These are phyloP conservation scores for Oxyruncus cristatus DNA, from an alignment of 2,113 vertebrate genomes.

Conservation along the genomic window DNA sequence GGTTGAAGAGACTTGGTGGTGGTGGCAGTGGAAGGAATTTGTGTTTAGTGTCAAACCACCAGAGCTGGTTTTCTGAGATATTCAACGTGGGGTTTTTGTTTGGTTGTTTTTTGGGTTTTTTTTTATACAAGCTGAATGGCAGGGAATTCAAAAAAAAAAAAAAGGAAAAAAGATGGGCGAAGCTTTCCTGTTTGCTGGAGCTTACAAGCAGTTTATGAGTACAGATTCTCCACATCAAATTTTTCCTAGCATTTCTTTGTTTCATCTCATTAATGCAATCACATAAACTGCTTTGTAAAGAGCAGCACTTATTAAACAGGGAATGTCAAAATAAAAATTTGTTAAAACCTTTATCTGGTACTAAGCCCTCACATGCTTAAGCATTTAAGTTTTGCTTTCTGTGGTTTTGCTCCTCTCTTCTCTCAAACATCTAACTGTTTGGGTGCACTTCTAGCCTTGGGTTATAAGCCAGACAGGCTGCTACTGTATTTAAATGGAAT, in stretches of 20 bases:
- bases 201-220: background rate
- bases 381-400: background rate
- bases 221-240: constrained; percentile 1
- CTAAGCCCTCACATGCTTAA: background rate
- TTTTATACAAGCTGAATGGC: background rate
- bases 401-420: background rate
- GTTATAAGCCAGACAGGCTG: background rate
- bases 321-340: constrained; percentile 32
- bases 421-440: background rate
- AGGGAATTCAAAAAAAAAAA: background rate
- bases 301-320: background rate
- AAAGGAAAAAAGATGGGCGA: background rate
- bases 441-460: background rate
- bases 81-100: background rate
- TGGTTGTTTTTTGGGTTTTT: background rate
- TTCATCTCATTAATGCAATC: background rate
- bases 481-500: background rate
- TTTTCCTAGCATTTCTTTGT: constrained; percentile 22
- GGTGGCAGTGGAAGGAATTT: background rate
- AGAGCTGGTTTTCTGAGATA: background rate
- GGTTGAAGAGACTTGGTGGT: background rate
- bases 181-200: background rate
- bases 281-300: background rate
- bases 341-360: background rate
- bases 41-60: background rate